phyloP scores from a whole-genome alignment of 2,797 vertebrate genomes.

The Tarsius wallacei region DNA sequence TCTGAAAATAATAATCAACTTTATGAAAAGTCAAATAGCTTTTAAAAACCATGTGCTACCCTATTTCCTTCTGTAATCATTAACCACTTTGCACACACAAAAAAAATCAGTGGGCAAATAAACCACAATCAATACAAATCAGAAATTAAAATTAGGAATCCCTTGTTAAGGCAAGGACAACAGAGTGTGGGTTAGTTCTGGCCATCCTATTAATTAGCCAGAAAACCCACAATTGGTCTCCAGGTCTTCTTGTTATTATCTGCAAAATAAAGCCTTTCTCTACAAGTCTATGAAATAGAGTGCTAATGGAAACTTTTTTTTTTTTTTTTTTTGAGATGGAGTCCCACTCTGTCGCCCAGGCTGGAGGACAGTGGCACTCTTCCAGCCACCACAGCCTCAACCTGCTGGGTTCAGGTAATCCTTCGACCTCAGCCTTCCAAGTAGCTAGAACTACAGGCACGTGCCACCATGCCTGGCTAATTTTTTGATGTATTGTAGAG shows the following conservation, averaged over 20 bases:
- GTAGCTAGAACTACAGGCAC: too few species aligned
- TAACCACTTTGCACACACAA: background rate
- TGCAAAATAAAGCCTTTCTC: conserved; percentile 26
- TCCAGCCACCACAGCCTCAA: too few species aligned
- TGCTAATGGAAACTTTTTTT: background rate
- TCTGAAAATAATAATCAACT: background rate
- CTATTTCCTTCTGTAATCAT: conserved; percentile 39
- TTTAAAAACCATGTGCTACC: conserved; percentile 35
- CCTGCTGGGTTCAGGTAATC: too few species aligned
- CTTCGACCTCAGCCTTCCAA: too few species aligned
- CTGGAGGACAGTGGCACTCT: too few species aligned
- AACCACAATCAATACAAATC: conserved; percentile 19
- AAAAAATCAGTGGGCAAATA: background rate
- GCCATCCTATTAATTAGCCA: background rate
- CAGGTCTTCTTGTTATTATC: background rate
- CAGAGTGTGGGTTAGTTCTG: background rate
- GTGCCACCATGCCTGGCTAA: too few species aligned
- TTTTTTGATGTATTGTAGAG: too few species aligned
- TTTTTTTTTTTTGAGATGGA: too few species aligned
- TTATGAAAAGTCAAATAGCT: conserved; percentile 37
- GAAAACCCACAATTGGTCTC: background rate
- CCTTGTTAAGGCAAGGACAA: background rate
- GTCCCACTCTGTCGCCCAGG: too few species aligned
- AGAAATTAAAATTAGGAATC: conserved; percentile 54
- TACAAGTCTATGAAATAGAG: background rate